Conservation (phyloP, 2,113 vertebrate species). For the Catagonus wagneri region DNA sequence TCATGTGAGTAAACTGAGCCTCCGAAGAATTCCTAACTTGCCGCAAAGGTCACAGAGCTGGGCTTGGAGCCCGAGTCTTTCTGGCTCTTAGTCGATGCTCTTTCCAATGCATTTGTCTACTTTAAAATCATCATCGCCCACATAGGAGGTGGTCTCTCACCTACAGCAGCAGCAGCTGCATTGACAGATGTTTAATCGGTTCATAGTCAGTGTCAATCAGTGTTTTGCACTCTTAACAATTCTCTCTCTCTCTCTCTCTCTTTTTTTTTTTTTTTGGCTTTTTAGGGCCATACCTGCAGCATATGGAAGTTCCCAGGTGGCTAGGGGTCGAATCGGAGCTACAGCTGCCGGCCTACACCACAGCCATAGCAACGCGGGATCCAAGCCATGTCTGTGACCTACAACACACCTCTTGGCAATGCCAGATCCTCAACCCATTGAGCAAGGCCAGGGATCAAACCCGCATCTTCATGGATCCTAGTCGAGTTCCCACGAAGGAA, state of each 20-base stretch:
- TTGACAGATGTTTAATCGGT: neutral
- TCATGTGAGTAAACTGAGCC: constrained; percentile 28
- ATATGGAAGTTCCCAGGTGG: no score
- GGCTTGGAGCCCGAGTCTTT: neutral
- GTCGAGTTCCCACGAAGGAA: neutral
- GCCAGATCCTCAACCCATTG: no score
- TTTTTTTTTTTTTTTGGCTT: no score
- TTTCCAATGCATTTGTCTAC: neutral
- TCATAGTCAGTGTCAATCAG: neutral
- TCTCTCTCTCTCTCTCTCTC: neutral
- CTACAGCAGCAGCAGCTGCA: no score
- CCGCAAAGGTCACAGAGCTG: neutral
- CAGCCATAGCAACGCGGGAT: no score
- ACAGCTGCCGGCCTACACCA: no score
- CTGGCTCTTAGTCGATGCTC: neutral
- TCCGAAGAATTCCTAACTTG: neutral
- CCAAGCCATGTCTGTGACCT: no score
- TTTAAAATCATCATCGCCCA: neutral
- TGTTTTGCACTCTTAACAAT: neutral
- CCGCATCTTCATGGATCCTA: no score
- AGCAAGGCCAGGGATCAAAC: no score
- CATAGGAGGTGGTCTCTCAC: neutral
- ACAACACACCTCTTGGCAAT: no score
- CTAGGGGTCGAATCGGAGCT: no score
- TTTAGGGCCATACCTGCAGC: no score